Evolutionary conservation across 2,797 vertebrate genomes (phyloP).

Genomic region (Acipenser oxyrinchus): DNA sequence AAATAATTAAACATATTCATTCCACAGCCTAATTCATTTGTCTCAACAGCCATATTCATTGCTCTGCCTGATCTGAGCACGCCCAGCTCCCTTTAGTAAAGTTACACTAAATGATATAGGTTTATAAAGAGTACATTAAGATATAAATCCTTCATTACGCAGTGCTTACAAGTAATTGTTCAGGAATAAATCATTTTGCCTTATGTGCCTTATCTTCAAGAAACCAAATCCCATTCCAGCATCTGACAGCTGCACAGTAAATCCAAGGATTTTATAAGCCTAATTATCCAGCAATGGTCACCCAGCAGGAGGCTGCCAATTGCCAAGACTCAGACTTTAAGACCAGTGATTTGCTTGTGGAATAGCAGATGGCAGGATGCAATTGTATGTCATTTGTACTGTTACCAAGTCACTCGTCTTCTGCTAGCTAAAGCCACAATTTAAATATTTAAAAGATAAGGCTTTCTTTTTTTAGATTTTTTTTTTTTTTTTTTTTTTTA

Average conservation of each 20-base stretch:
- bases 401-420: slow-evolving; percentile 4
- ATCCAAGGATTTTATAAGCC: slow-evolving; percentile 53
- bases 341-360: slow-evolving; percentile 58
- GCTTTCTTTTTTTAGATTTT: neutral
- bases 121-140: no score
- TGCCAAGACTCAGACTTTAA: slow-evolving; percentile 48
- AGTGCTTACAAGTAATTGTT: no score
- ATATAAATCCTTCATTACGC: no score
- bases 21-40: no score
- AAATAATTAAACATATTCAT: no score
- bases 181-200: neutral
- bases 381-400: slow-evolving; percentile 27
- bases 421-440: neutral
- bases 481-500: slow-evolving; percentile 3
- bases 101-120: no score
- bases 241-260: slow-evolving; percentile 77
- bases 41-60: no score
- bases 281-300: slow-evolving; percentile 70
- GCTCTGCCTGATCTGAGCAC: no score
- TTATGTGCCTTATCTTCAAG: slow-evolving; percentile 39
- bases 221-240: slow-evolving; percentile 42
- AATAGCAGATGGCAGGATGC: slow-evolving; percentile 69
- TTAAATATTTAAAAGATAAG: neutral
- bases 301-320: slow-evolving; percentile 43
- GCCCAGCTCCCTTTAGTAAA: no score